phyloP scores from a whole-genome alignment of 1,140 invertebrate genomes.

The Drosophila arizonae region DNA sequence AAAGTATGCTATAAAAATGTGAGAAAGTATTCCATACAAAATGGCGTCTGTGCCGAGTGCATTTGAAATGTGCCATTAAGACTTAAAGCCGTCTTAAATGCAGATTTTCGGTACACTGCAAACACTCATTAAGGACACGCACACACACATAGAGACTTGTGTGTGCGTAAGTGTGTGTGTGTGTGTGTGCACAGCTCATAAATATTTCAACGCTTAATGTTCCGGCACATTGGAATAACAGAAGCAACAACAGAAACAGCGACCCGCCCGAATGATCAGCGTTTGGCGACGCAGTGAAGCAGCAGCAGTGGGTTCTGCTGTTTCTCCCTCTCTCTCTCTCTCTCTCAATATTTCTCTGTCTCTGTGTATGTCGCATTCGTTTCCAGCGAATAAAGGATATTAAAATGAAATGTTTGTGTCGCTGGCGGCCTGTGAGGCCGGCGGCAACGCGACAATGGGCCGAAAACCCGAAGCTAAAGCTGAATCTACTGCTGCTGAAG shows the following conservation, averaged over 20 bases:
- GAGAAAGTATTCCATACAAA: not conserved
- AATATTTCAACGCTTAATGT: slow-evolving; percentile 69
- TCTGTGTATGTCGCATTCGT: slow-evolving; percentile 28
- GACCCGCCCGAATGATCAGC: slow-evolving; percentile 26
- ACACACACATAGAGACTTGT: slow-evolving; percentile 28
- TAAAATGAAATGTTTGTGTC: slow-evolving; percentile 75
- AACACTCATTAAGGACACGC: slow-evolving; percentile 63
- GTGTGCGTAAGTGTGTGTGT: slow-evolving; percentile 3
- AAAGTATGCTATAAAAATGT: slow-evolving; percentile 15
- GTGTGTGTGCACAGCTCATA: slow-evolving; percentile 49
- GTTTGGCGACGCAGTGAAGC: not conserved
- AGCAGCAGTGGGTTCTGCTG: slow-evolving; percentile 12
- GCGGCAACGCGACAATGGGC: slow-evolving; percentile 61
- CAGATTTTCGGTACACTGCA: slow-evolving; percentile 68
- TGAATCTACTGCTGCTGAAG: slow-evolving; percentile 5
- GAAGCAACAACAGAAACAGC: slow-evolving; percentile 9
- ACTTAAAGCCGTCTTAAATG: slow-evolving; percentile 64
- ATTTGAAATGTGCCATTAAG: slow-evolving; percentile 31
- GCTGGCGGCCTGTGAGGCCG: slow-evolving; percentile 38
- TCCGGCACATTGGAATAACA: slow-evolving; percentile 31
- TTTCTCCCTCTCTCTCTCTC: not conserved
- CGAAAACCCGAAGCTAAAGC: slow-evolving; percentile 24
- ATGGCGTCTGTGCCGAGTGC: slow-evolving; percentile 10
- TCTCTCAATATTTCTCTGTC: not conserved
- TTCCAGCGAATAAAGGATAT: slow-evolving; percentile 52